phyloP scores from a whole-genome alignment of 2,888 invertebrate genomes.

The Nephrocerus scutellatus region DNA sequence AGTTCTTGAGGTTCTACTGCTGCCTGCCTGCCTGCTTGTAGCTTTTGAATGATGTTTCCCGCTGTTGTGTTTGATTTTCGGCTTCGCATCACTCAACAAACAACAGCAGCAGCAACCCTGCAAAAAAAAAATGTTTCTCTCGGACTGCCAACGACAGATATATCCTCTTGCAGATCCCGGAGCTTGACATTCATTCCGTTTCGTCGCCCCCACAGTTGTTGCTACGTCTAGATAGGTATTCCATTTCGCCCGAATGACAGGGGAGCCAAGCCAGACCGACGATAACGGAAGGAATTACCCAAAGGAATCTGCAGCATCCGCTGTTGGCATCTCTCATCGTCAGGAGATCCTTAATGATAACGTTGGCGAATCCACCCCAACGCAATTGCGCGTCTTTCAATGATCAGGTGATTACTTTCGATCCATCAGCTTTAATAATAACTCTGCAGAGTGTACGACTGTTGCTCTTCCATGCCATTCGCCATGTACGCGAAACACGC shows the following conservation, averaged over 20 bases:
- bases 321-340: conserved; percentile 22
- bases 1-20: conserved; percentile 27
- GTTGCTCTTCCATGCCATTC: too few species aligned
- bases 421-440: conserved; percentile 7
- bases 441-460: too few species aligned
- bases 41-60: too few species aligned
- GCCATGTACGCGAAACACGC: too few species aligned
- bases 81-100: conserved; percentile 31
- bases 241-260: too few species aligned
- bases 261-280: too few species aligned
- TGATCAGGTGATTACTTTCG: conserved; percentile 8
- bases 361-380: too few species aligned
- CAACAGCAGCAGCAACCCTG: conserved; percentile 9
- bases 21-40: too few species aligned
- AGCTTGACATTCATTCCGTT: conserved; percentile 35
- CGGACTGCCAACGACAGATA: conserved; percentile 22
- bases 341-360: conserved; percentile 16
- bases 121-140: conserved; percentile 2
- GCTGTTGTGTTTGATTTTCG: too few species aligned
- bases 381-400: too few species aligned
- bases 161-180: conserved; percentile 6
- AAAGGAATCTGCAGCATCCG: conserved; percentile 13
- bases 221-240: too few species aligned
- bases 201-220: too few species aligned
- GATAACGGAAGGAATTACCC: conserved; percentile 27